Evolutionary conservation across 2,113 vertebrate genomes (phyloP), one percentile per base, ranked within the genome.

Genomic region (Gobius niger): DNA sequence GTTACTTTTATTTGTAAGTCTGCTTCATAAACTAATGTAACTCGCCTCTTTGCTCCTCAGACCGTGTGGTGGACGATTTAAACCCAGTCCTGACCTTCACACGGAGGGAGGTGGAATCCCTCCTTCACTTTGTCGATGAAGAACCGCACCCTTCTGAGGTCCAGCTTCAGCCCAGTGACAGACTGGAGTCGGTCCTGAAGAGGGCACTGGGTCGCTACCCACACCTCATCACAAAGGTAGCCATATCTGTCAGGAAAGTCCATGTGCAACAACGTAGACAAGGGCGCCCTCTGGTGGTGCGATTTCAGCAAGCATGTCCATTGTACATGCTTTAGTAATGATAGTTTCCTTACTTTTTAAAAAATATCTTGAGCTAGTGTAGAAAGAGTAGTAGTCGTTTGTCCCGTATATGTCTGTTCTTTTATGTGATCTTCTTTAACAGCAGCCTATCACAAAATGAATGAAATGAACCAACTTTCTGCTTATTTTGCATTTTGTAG

Each of bases 101-200:
- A 47, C 91, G 94, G 40, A 92, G 95, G 66, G 97, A 98, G 76
- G 96, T 98, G 50, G 97, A 98, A 82, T 96, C 96, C 54, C 93
- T 98, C 50, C 93, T 98, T 87, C 96, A 98, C 83, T 97, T 98
- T 74, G 96, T 96, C 70, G 97, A 98, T 81, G 96, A 98, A 78
- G 97, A 97, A 75, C 94, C 94, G 0, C 92, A 93, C 59, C 82
- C 90, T 47, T 85, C 91, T 47, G 89, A 93, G 49, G 86, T 75
- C 82, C 87, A 67, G 73, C 92, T 93, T 59, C 74, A 76, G 62
- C 44, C 81, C 16, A 87, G 82, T 52, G 91, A 92, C 51, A 85
- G 90, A 78, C 90, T 93, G 78, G 96, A 98, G 82, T 87, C 83
- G 8, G 94, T 98, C 82, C 89, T 98, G 64, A 92, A 92, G 5